phyloP scores from a whole-genome alignment of 2,888 invertebrate genomes.

The Eretmocerus hayati region DNA sequence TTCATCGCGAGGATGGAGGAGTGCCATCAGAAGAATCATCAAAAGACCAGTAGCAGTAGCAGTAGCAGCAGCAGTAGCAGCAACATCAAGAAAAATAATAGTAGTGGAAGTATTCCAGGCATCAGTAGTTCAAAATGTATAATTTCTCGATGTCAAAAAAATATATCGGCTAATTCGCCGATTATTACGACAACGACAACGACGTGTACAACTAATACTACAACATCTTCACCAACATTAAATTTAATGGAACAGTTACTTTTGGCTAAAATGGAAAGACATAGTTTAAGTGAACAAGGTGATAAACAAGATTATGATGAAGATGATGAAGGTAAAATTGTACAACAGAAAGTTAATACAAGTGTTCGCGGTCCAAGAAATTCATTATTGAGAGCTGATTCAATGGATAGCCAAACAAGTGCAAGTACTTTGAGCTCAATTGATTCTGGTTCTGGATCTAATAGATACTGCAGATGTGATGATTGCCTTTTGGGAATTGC shows the following conservation, averaged over 20 bases:
- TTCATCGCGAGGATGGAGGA: too few relatives aligned
- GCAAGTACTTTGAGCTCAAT: constrained; percentile 57
- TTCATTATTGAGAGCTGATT: constrained; percentile 59
- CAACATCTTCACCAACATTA: constrained; percentile 6
- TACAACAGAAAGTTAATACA: constrained; percentile 31
- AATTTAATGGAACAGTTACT: constrained; percentile 66
- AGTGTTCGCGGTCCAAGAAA: constrained; percentile 28
- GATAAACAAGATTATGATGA: too few relatives aligned
- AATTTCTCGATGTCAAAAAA: too few relatives aligned
- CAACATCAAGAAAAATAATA: too few relatives aligned
- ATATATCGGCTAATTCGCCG: too few relatives aligned
- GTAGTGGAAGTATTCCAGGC: too few relatives aligned
- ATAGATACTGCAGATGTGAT: constrained; percentile 70
- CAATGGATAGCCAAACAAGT: constrained; percentile 59
- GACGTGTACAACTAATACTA: not conserved
- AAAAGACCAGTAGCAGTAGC: too few relatives aligned
- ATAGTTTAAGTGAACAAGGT: constrained; percentile 40
- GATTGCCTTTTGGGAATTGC: constrained; percentile 77
- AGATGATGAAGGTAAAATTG: constrained; percentile 29
- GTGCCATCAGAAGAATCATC: too few relatives aligned
- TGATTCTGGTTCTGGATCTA: constrained; percentile 61
- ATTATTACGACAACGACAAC: too few relatives aligned
- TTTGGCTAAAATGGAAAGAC: constrained; percentile 75
- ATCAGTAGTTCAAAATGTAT: too few relatives aligned
- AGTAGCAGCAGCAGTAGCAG: too few relatives aligned